Conservation (phyloP, 35 echinoderm and acorn worm genomes). For the Heliocidaris erythrogramma region DNA sequence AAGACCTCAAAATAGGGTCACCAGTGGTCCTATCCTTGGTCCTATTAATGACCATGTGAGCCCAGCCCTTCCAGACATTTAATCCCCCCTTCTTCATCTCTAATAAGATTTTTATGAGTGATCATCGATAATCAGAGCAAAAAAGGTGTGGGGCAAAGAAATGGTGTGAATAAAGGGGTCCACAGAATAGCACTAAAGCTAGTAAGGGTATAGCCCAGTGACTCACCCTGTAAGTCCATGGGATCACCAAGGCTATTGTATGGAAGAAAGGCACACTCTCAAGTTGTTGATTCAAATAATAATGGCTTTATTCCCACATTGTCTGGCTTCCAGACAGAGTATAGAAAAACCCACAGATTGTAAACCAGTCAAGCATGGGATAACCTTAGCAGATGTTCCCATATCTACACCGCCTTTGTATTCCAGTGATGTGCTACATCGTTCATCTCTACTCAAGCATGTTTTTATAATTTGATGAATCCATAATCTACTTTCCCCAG, state of each 20-base stretch:
- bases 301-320: neutral
- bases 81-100: neutral
- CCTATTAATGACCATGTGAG: neutral
- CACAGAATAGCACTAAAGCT: neutral
- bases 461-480: too few relatives aligned
- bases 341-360: neutral
- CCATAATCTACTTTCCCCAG: too few relatives aligned
- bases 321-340: neutral
- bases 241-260: neutral
- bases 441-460: too few relatives aligned
- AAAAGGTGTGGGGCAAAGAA: neutral
- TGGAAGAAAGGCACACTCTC: neutral
- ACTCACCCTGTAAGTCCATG: neutral
- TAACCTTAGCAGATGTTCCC: neutral
- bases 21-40: neutral
- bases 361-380: neutral
- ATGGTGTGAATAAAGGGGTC: neutral
- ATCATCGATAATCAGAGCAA: neutral
- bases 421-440: too few relatives aligned
- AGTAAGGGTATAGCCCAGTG: conserved; percentile 10
- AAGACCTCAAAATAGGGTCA: neutral
- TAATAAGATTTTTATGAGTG: neutral
- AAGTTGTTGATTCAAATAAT: conserved; percentile 32
- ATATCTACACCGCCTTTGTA: neutral
- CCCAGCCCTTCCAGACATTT: neutral